Base-by-base conservation (phyloP, 2,797 vertebrate genomes). In the Dendrocincla fuliginosa region DNA sequence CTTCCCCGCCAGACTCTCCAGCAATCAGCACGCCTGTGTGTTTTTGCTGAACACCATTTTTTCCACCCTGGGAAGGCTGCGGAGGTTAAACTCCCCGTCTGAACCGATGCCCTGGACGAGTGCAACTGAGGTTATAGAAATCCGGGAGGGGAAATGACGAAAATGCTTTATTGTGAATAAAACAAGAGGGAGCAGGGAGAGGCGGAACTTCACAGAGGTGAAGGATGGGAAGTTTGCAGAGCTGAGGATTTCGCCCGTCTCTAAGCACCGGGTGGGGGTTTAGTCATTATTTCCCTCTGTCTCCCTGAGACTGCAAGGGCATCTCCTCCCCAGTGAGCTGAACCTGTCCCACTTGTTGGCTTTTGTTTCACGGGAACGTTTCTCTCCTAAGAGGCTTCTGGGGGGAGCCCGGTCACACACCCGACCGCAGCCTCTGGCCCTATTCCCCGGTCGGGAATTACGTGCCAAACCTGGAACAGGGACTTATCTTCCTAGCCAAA, bases 101-200 rank as follows among this genome's bases (percentile, higher is more conserved):
- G 93, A 94, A 92, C 76, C 52, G 53, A 87, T 93, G 92, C 89
- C 87, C 81, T 96, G 71, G 60, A 57, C 13, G 92, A 71, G 93
- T 95, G 96, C 89, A 96, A 92, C 75, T 87, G 79, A 94, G 95
- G 92, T 90, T 94, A 94, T 47, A 95, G 95, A 91, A 94, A 93
- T 80, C 90, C 22, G 56, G 89, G 65, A 92, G 92, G 79, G 90
- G 91, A 96, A 96, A 96, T 95, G 90, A 95, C 65, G 92, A 94
- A 87, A 77, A 87, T 30, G 61, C 33, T 91, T 94, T 93, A 93
- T 93, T 91, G 88, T 83, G 89, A 83, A 84, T 93, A 91, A 91
- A 94, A 95, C 69, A 94, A 94, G 93, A 78, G 75, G 89, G 92
- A 90, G 90, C 81, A 87, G 84, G 79, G 90, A 95, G 80, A 90